Conservation (phyloP, 2,113 vertebrate genomes). For the Brachypteracias leptosomus region DNA sequence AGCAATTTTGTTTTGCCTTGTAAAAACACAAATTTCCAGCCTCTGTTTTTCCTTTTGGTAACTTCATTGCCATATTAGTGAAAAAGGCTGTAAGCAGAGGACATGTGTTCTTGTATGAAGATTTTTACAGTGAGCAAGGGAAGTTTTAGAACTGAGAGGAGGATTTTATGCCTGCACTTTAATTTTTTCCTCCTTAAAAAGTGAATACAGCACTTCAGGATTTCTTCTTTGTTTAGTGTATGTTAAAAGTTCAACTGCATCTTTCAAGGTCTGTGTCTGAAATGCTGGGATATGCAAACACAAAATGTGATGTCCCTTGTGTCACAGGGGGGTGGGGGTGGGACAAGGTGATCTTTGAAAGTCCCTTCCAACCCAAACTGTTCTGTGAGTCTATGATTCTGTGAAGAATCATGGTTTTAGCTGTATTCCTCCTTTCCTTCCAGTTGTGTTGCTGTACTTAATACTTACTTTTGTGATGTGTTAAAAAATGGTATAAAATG, state of each 20-base stretch:
- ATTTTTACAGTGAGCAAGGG: background rate
- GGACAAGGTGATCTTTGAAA: background rate
- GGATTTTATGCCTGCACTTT: background rate
- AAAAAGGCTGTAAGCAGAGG: background rate
- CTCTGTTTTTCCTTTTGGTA: background rate
- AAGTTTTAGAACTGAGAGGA: background rate
- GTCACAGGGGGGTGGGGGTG: background rate
- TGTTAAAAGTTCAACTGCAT: background rate
- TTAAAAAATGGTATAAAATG: background rate
- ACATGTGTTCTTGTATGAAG: accelerated
- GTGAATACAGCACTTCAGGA: background rate
- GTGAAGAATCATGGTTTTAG: background rate
- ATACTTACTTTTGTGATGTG: background rate
- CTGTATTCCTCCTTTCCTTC: background rate
- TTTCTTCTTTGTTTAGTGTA: background rate
- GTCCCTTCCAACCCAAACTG: background rate
- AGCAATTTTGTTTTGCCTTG: background rate
- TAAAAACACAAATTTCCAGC: background rate
- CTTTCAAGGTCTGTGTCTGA: background rate
- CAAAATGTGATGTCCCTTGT: background rate
- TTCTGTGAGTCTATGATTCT: background rate
- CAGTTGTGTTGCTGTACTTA: background rate
- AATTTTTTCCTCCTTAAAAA: background rate
- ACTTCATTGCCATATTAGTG: background rate
- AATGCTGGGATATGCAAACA: background rate